These are phyloP conservation scores for Lamellibrachia columna DNA, from an alignment of 2,888 invertebrate species.

Conservation along the genomic window DNA sequence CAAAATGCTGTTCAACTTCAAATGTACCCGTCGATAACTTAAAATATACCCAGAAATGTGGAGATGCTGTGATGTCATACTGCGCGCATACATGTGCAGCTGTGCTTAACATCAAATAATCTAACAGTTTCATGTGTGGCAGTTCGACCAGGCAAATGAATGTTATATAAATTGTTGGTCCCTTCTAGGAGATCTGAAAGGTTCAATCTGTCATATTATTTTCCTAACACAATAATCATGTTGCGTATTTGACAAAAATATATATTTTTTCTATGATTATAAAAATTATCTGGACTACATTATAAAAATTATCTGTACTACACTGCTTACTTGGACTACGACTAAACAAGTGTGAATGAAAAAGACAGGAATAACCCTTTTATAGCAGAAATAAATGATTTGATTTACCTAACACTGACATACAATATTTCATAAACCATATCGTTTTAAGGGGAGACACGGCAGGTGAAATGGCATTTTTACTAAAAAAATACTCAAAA, in stretches of 20 bases:
- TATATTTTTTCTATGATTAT: neutral
- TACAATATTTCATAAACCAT: neutral
- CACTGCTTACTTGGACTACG: neutral
- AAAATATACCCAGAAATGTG: too few species aligned
- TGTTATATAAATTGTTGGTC: neutral
- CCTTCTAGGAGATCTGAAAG: neutral
- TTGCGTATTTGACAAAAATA: neutral
- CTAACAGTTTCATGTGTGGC: too few species aligned
- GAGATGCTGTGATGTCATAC: too few species aligned
- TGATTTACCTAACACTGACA: neutral
- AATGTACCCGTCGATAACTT: too few species aligned
- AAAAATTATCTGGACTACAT: neutral
- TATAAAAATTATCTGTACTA: neutral
- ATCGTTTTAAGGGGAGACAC: neutral
- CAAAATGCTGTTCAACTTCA: too few species aligned
- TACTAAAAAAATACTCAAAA: too few species aligned
- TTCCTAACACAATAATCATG: neutral
- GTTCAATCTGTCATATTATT: neutral
- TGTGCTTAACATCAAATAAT: too few species aligned
- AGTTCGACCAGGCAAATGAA: neutral
- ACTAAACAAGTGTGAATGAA: neutral
- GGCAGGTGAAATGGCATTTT: too few species aligned
- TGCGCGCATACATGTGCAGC: too few species aligned
- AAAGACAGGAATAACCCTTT: neutral
- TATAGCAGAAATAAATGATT: slow-evolving; percentile 6